Conservation (phyloP, 2,113 vertebrate species). For the Rhizomys pruinosus region DNA sequence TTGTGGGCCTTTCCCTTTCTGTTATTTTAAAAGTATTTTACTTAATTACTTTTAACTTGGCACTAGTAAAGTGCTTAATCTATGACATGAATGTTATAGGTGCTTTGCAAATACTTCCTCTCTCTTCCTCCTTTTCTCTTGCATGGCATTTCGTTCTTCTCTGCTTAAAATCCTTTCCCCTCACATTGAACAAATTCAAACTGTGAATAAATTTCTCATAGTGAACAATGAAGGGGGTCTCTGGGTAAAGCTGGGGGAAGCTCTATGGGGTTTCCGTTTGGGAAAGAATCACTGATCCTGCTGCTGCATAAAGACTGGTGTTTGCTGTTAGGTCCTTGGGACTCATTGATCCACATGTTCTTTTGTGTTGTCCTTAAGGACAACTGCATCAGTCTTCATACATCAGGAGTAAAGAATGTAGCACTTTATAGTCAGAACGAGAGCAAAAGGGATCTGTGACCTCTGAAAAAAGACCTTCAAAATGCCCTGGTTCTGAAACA, state of each 20-base stretch:
- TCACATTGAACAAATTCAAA: neutral
- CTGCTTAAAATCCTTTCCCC: neutral
- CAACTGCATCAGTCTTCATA: neutral
- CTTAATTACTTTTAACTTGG: slow-evolving; percentile 5
- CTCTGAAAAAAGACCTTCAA: slow-evolving; percentile 25
- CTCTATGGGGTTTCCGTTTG: neutral
- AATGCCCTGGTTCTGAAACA: neutral
- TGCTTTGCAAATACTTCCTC: neutral
- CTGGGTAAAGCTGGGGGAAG: neutral
- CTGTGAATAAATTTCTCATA: neutral
- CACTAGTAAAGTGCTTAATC: neutral
- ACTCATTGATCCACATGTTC: neutral
- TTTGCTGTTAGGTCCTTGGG: neutral
- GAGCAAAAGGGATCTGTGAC: slow-evolving; percentile 3
- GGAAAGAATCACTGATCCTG: neutral
- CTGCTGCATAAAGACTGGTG: too few relatives aligned
- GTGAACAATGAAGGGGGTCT: neutral
- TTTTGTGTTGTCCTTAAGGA: neutral
- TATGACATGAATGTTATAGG: neutral
- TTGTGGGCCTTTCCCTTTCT: neutral
- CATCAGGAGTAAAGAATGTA: neutral
- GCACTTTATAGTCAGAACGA: neutral
- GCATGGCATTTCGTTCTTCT: neutral
- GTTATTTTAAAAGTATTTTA: slow-evolving; percentile 16
- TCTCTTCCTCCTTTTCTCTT: neutral